Evolutionary conservation across 1,140 invertebrate species (phyloP), one percentile per base, ranked within the genome.

Genomic region (Bombus confusus): DNA sequence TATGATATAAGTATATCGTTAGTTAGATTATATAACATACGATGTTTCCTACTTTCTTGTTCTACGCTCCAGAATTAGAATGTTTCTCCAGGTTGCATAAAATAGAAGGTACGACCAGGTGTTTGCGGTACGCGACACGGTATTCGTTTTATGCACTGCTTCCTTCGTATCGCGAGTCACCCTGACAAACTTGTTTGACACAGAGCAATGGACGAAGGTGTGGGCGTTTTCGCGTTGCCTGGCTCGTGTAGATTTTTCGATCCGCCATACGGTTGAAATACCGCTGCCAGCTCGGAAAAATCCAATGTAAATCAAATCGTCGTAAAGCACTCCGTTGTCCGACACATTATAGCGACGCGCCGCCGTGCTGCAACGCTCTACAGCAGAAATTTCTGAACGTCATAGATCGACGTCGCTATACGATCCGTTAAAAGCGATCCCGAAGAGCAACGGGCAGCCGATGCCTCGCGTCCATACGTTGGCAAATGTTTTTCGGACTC

Each of bases 231-330:
- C 18, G 22, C 39, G 64, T 34, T 34, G 34, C 34, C 8, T 80
- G 79, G 66, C 43, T 62, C 62, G 68, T 43, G 79, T 52, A 57
- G 76, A 76, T 84, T 86, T 66, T 84, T 87, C 68, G 81, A 80
- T 47, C 57, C 64, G 43, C 22, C 77, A 74, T 34, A 66, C 18
- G 62, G 52, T 47, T 78, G 82, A 88, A 85, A 85, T 79, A 85
- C 68, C 76, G 73, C 47, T 15, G 71, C 34, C 52, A 69, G n/a
- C 41, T 31, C 66, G 71, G 71, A 86, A 88, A 89, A 90, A 89
- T 89, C 88, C 88, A 81, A 84, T 89, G 84, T 90, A 90, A 90
- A 90, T 90, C 88, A 86, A 90, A 90, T 90, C 85, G 88, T 71
- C 80, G 88, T 90, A 90, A 90, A 89, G 85, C 88, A 89, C 69